Evolutionary conservation across 2,888 invertebrate species (phyloP).

Genomic region (Neoaliturus tenellus): DNA sequence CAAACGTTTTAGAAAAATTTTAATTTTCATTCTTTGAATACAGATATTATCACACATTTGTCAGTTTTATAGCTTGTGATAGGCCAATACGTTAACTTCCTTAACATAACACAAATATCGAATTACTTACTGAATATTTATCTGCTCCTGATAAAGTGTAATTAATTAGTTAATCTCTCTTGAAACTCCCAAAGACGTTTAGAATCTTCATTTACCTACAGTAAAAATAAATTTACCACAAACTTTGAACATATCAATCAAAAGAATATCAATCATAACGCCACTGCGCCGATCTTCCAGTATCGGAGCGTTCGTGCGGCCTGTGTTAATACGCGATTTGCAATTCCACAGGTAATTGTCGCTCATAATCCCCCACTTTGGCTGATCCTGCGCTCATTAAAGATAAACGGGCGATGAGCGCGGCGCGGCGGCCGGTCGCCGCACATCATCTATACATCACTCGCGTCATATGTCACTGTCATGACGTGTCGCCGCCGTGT

Average conservation of each 20-base stretch:
- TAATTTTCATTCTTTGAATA: too few species aligned
- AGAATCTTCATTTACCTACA: background rate
- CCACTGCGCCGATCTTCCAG: background rate
- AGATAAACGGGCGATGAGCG: background rate
- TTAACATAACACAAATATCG: too few species aligned
- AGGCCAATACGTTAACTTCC: too few species aligned
- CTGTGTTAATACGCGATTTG: slow-evolving; percentile 23
- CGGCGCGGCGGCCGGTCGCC: background rate
- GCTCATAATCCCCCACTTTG: slow-evolving; percentile 29
- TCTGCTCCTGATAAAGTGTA: too few species aligned
- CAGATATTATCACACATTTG: too few species aligned
- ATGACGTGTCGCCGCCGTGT: background rate
- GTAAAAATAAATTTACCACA: background rate
- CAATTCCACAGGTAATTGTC: slow-evolving; percentile 38
- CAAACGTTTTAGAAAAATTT: too few species aligned
- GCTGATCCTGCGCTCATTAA: slow-evolving; percentile 40
- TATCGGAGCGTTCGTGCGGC: background rate
- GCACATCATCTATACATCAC: slow-evolving; percentile 26
- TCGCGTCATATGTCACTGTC: background rate
- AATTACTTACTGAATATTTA: too few species aligned
- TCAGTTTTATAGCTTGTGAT: too few species aligned
- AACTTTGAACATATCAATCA: background rate
- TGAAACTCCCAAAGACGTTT: background rate
- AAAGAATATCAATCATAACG: background rate
- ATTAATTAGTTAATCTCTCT: too few species aligned